These are phyloP conservation scores for Sarcophaga subvicina DNA, from an alignment of 2,888 invertebrate species.

Conservation along the genomic window DNA sequence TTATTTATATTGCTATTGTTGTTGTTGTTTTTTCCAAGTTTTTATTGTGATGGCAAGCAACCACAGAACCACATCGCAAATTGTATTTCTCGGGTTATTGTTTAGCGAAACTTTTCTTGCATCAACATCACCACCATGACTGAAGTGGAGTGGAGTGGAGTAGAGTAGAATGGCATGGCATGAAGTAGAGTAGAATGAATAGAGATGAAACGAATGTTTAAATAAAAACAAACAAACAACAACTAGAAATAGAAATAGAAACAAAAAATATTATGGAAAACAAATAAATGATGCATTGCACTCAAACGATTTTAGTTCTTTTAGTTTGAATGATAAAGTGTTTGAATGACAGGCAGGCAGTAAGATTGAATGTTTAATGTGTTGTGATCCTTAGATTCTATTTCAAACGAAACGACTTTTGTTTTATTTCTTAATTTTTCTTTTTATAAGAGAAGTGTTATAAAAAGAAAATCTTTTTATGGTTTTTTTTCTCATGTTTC, in stretches of 20 bases:
- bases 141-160: no score
- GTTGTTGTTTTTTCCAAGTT: constrained; percentile 24
- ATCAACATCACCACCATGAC: constrained; percentile 7
- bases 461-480: constrained; percentile 8
- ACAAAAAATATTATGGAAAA: constrained; percentile 45
- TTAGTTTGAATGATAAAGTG: constrained; percentile 54
- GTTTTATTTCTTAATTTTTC: neutral
- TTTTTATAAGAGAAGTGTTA: neutral
- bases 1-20: neutral
- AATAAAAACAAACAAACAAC: neutral
- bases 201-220: neutral
- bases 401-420: neutral
- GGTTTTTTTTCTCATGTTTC: neutral
- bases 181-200: neutral
- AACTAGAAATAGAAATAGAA: neutral
- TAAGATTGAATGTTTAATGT: neutral
- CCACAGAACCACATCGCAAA: constrained; percentile 65
- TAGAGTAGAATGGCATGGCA: no score
- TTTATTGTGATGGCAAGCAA: constrained; percentile 54
- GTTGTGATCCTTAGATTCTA: constrained; percentile 9
- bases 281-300: constrained; percentile 67
- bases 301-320: constrained; percentile 60
- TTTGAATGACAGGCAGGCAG: neutral
- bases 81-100: constrained; percentile 46
- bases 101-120: constrained; percentile 35